Percentiles rank a stretch among this genome's conserved stretches.
Conservation (phyloP, 2,797 vertebrate species). For the Alauda arvensis region DNA sequence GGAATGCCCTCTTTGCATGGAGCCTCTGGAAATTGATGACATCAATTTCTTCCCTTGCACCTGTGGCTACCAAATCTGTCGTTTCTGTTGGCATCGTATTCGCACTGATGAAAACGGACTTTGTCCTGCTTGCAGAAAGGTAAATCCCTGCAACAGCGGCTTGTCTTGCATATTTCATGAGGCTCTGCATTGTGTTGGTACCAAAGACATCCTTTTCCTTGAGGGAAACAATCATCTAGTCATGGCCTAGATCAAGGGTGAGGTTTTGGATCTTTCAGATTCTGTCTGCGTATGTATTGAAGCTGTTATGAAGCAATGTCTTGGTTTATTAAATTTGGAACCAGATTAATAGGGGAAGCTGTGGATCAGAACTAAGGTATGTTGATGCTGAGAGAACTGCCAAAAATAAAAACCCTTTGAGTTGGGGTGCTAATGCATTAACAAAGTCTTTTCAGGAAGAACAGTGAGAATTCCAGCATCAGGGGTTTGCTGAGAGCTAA, state of each 20-base stretch:
- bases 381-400: not conserved
- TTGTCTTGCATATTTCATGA: not conserved
- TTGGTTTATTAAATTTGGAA: constrained; percentile 2
- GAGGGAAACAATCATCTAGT: not conserved
- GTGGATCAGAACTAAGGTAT: not conserved
- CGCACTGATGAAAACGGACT: constrained; percentile 99
- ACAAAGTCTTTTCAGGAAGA: not conserved
- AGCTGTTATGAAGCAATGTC: not conserved
- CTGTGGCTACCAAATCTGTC: constrained; percentile 98
- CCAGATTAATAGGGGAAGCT: not conserved
- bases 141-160: constrained; percentile 61
- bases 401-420: not conserved
- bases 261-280: not conserved
- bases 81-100: constrained; percentile 99
- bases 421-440: not conserved
- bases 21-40: constrained; percentile 97
- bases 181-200: not conserved
- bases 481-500: not conserved
- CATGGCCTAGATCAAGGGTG: not conserved
- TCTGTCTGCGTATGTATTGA: not conserved
- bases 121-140: constrained; percentile 99
- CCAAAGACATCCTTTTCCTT: constrained; percentile 13
- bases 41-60: constrained; percentile 99
- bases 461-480: not conserved
- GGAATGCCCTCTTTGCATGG: constrained; percentile 99